These are phyloP conservation scores for Chionodraco myersi DNA, from an alignment of 2,113 vertebrate species.

Conservation along the genomic window DNA sequence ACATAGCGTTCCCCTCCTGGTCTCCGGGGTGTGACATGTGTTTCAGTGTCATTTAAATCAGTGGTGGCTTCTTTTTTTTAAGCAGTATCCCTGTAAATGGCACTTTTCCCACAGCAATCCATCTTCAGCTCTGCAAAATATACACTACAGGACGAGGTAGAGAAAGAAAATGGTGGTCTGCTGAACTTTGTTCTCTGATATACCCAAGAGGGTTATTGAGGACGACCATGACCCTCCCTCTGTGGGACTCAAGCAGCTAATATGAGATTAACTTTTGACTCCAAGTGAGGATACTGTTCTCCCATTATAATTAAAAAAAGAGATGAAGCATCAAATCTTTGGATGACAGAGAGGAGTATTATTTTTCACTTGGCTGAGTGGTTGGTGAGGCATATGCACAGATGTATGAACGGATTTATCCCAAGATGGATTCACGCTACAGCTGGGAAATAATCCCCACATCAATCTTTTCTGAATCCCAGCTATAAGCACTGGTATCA, in stretches of 20 bases:
- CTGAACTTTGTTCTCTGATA: slow-evolving; percentile 13
- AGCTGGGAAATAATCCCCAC: slow-evolving; percentile 34
- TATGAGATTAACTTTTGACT: slow-evolving; percentile 32
- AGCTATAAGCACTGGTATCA: slow-evolving; percentile 37
- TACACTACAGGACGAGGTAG: slow-evolving; percentile 5
- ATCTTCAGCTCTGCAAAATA: slow-evolving; percentile 11
- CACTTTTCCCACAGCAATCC: slow-evolving; percentile 18
- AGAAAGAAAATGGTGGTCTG: slow-evolving; percentile 27
- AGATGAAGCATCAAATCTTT: slow-evolving; percentile 32
- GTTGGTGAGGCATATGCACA: slow-evolving; percentile 32
- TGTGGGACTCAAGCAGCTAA: slow-evolving; percentile 3
- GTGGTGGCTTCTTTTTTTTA: background rate
- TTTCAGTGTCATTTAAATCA: slow-evolving; percentile 22
- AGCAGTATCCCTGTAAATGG: slow-evolving; percentile 19
- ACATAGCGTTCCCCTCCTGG: slow-evolving; percentile 8
- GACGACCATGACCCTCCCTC: background rate
- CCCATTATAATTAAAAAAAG: slow-evolving; percentile 9
- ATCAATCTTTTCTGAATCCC: slow-evolving; percentile 16
- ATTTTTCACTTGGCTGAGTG: slow-evolving; percentile 37
- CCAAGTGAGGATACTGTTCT: slow-evolving; percentile 19
- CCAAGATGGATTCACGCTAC: slow-evolving; percentile 19
- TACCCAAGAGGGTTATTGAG: slow-evolving; percentile 1
- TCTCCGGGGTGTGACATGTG: background rate
- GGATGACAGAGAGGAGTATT: slow-evolving; percentile 17
- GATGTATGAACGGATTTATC: slow-evolving; percentile 27